Percentiles rank a stretch among this genome's conserved stretches.
Evolutionary conservation across 2,113 vertebrate species (phyloP).

Genomic region (Vulpes lagopus): DNA sequence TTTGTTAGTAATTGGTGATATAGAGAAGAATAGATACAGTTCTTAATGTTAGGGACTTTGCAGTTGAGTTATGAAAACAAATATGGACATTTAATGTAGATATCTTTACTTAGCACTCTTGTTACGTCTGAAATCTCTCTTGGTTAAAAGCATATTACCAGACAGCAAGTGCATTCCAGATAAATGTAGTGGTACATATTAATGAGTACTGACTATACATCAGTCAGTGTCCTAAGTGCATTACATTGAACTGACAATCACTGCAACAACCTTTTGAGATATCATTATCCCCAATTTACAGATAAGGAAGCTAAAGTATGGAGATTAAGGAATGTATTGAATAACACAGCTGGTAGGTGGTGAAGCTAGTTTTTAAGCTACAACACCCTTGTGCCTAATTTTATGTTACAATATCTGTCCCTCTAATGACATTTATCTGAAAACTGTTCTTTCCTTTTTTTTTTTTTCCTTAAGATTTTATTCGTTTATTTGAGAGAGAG

Average conservation of each 20-base stretch:
- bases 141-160: slow-evolving; percentile 26
- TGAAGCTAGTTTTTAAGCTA: background rate
- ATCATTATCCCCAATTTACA: background rate
- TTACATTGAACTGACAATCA: slow-evolving; percentile 25
- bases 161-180: background rate
- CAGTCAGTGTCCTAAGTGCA: background rate
- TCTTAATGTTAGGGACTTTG: background rate
- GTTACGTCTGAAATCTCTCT: background rate
- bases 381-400: background rate
- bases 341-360: background rate
- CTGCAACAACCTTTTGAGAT: background rate
- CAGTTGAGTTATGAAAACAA: background rate
- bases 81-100: background rate
- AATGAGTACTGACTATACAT: background rate
- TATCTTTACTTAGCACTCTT: slow-evolving; percentile 1
- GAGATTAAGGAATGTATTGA: background rate
- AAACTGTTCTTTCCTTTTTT: background rate
- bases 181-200: background rate
- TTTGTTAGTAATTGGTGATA: background rate
- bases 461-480: no score
- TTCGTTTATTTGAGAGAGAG: no score
- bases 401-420: background rate
- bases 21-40: background rate
- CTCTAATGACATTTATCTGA: background rate
- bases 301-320: background rate